These are phyloP conservation scores for Acanthosoma haemorrhoidale DNA, from an alignment of 2,888 invertebrate species.

Conservation along the genomic window DNA sequence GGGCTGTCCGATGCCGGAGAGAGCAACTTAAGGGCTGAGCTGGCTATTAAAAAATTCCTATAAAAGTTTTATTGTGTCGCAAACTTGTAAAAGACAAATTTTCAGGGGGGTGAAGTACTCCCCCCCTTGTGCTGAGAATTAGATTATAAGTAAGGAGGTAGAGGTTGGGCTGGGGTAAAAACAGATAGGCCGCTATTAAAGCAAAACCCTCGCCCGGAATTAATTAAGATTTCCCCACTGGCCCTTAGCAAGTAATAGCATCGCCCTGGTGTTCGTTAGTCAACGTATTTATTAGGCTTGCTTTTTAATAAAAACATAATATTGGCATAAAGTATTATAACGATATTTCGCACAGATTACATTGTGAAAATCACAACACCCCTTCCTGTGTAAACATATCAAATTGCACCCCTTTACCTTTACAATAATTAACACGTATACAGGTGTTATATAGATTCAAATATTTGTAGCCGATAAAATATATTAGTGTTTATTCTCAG, in stretches of 20 bases:
- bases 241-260: neutral
- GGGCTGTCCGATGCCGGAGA: neutral
- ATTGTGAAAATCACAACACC: no score
- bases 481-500: no score
- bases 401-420: no score
- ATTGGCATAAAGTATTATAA: no score
- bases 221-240: slow-evolving; percentile 12
- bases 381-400: no score
- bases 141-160: neutral
- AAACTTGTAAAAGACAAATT: neutral
- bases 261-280: neutral
- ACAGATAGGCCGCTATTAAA: neutral
- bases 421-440: no score
- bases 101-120: neutral
- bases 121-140: neutral
- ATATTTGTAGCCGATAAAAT: no score
- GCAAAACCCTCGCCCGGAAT: neutral
- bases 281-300: neutral
- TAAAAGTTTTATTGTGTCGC: neutral
- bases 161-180: neutral
- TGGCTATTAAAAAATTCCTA: neutral
- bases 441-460: no score
- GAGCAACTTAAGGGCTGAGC: neutral
- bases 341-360: no score
- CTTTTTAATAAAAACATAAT: neutral